Evolutionary conservation across 2,797 vertebrate species (phyloP).

Genomic region (Gambelia wislizenii): DNA sequence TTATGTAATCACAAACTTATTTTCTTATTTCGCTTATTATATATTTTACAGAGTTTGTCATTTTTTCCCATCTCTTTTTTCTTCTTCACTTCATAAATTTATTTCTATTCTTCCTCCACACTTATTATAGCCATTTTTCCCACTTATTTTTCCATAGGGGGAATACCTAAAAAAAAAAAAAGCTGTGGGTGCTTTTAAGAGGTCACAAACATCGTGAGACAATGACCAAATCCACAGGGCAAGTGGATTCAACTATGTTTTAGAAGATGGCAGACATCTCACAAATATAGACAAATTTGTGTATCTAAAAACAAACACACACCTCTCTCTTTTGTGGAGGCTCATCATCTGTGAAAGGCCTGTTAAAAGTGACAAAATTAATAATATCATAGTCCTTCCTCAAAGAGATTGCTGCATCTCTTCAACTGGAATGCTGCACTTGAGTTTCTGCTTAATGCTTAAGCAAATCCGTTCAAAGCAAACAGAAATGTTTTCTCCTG

Average conservation of each 20-base stretch:
- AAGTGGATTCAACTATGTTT: not conserved
- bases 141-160: too few species aligned
- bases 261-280: not conserved
- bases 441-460: not conserved
- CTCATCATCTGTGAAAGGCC: not conserved
- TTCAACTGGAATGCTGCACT: not conserved
- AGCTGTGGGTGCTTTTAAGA: too few species aligned
- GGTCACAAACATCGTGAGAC: too few species aligned
- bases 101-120: too few species aligned
- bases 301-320: too few species aligned
- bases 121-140: too few species aligned
- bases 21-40: too few species aligned
- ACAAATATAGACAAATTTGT: not conserved
- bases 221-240: not conserved
- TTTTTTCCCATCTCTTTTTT: too few species aligned
- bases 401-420: not conserved
- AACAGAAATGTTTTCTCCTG: not conserved
- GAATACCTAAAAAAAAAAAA: too few species aligned
- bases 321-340: not conserved
- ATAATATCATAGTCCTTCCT: conserved; percentile 4
- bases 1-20: too few species aligned
- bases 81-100: too few species aligned
- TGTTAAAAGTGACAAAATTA: not conserved
- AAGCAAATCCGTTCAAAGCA: not conserved
- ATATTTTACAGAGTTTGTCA: too few species aligned